Percentiles rank a stretch among this genome's conserved stretches.
Evolutionary conservation across 2,888 invertebrate genomes (phyloP).

Genomic region (Leistus spinibarbis): DNA sequence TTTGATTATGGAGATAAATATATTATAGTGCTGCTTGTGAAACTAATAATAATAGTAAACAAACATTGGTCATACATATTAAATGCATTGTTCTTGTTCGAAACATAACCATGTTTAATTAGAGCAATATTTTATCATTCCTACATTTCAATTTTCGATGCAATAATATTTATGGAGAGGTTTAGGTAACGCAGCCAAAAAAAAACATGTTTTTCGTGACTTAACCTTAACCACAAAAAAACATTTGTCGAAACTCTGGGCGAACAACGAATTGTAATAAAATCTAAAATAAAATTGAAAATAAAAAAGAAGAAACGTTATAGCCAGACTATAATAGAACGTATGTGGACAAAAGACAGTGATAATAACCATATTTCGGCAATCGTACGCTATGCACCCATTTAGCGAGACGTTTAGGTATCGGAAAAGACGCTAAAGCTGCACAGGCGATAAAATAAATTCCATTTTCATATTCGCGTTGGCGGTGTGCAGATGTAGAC

Average conservation of each 20-base stretch:
- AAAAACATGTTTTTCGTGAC: no score
- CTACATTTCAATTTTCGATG: no score
- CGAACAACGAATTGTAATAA: no score
- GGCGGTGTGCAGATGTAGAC: neutral
- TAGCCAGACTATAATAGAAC: no score
- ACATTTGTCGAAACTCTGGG: no score
- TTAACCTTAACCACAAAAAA: no score
- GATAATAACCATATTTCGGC: neutral
- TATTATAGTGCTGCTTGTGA: neutral
- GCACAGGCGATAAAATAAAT: neutral
- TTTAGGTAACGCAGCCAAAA: no score
- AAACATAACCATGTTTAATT: neutral
- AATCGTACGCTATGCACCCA: neutral
- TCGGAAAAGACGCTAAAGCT: neutral
- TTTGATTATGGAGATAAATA: neutral
- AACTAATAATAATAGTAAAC: neutral
- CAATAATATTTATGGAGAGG: no score
- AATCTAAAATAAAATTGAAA: no score
- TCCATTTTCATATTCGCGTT: neutral
- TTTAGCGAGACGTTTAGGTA: neutral
- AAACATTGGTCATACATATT: neutral
- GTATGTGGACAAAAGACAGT: no score
- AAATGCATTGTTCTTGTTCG: neutral
- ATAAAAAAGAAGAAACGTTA: no score
- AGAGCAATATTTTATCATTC: neutral